Percentiles rank a stretch among this genome's conserved stretches.
phyloP scores from a whole-genome alignment of 2,888 invertebrate genomes.

The Eupithecia insigniata region DNA sequence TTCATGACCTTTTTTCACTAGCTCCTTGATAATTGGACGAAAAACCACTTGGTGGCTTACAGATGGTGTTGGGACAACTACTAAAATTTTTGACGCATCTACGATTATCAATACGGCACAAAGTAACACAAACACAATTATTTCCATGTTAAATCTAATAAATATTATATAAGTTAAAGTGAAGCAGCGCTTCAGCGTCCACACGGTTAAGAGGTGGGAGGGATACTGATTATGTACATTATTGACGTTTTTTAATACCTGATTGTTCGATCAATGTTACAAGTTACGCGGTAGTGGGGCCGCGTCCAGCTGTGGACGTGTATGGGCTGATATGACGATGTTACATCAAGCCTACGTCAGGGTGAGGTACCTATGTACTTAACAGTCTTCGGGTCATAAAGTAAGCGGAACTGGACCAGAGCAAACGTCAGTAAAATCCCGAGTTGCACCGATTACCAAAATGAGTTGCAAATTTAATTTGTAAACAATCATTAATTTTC shows the following conservation, averaged over 20 bases:
- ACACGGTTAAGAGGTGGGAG: neutral
- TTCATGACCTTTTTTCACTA: conserved; percentile 69
- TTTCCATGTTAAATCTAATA: conserved; percentile 7
- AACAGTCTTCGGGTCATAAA: neutral
- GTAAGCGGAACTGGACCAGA: neutral
- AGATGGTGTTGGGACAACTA: conserved; percentile 59
- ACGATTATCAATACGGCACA: neutral
- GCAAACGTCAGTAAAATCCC: neutral
- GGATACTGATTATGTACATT: neutral
- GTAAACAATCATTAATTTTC: no score
- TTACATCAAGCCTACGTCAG: no score
- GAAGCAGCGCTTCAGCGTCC: neutral
- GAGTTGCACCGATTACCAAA: no score
- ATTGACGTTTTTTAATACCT: neutral
- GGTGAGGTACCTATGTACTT: no score
- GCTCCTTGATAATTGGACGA: conserved; percentile 60
- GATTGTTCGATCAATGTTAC: neutral
- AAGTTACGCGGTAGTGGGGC: no score
- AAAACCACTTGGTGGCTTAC: conserved; percentile 71
- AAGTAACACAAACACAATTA: neutral
- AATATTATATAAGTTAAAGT: neutral
- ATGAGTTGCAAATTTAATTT: no score
- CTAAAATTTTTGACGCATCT: conserved; percentile 62
- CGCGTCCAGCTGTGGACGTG: no score
- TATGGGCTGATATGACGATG: no score